Conservation (phyloP, 1,140 invertebrate species). For the Trachelipus rathkii region DNA sequence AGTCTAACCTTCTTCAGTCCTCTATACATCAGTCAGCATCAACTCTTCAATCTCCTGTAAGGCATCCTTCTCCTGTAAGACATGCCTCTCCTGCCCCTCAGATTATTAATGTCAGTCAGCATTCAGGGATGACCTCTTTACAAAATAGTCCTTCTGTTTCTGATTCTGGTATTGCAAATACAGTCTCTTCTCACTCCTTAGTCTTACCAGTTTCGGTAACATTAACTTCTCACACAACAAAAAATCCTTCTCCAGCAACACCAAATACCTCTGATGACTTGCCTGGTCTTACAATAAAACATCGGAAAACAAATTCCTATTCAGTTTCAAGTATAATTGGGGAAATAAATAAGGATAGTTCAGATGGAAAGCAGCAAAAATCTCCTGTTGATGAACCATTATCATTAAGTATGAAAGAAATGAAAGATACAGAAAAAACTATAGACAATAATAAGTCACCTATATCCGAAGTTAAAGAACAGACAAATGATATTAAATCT, state of each 20-base stretch:
- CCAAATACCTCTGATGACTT: neutral
- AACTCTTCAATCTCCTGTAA: neutral
- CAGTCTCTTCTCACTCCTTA: neutral
- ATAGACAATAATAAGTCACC: too few species aligned
- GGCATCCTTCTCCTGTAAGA: neutral
- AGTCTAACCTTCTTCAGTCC: neutral
- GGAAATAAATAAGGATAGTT: constrained; percentile 30
- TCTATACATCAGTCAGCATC: constrained; percentile 2
- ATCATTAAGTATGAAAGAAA: too few species aligned
- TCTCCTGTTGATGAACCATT: too few species aligned
- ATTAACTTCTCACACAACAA: neutral
- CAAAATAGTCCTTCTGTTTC: neutral
- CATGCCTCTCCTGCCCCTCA: constrained; percentile 4
- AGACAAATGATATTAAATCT: too few species aligned
- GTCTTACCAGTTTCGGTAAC: neutral
- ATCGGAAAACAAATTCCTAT: constrained; percentile 43
- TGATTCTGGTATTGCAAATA: neutral
- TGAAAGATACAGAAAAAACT: too few species aligned
- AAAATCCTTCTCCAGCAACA: neutral
- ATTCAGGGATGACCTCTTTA: neutral
- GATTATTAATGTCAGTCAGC: neutral
- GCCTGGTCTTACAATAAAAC: neutral
- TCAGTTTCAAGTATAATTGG: constrained; percentile 45
- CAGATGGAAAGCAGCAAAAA: too few species aligned
- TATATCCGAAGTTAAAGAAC: too few species aligned